phyloP scores from a whole-genome alignment of 2,113 vertebrate species.

The Festucalex cinctus region DNA sequence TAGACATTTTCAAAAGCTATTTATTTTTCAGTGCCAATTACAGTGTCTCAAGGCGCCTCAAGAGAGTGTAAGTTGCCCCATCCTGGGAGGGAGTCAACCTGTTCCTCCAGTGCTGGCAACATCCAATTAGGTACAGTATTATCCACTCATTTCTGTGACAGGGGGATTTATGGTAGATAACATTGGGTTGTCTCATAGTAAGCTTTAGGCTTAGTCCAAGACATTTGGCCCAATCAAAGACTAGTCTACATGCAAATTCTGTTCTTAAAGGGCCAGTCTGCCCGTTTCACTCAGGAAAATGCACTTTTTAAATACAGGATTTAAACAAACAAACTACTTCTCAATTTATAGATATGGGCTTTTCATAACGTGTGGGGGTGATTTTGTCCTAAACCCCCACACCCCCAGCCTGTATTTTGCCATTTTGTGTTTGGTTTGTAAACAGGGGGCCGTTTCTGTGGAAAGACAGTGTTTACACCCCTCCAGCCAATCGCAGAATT shows the following conservation, averaged over 20 bases:
- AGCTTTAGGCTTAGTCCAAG: constrained; percentile 9
- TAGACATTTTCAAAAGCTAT: constrained; percentile 61
- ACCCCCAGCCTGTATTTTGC: no score
- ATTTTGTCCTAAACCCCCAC: no score
- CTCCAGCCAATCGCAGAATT: no score
- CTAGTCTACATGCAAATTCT: not conserved
- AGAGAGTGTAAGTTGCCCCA: constrained; percentile 46
- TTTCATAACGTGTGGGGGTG: no score
- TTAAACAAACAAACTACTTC: no score
- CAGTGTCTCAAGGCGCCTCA: constrained; percentile 57
- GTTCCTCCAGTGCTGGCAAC: constrained; percentile 46
- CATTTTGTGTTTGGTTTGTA: no score
- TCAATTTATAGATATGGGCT: no score
- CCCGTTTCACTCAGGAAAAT: no score
- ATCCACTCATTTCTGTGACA: constrained; percentile 43
- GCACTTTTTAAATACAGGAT: no score
- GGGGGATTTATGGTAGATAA: constrained; percentile 20
- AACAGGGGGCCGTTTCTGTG: no score
- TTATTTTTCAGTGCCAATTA: constrained; percentile 69
- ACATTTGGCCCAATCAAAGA: not conserved
- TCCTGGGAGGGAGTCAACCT: constrained; percentile 52
- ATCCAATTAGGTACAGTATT: constrained; percentile 71
- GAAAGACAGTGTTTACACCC: no score
- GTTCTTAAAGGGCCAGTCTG: no score
- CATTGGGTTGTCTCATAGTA: not conserved